These are phyloP conservation scores for Bombus superbus DNA, from an alignment of 1,140 invertebrate species.

Conservation along the genomic window DNA sequence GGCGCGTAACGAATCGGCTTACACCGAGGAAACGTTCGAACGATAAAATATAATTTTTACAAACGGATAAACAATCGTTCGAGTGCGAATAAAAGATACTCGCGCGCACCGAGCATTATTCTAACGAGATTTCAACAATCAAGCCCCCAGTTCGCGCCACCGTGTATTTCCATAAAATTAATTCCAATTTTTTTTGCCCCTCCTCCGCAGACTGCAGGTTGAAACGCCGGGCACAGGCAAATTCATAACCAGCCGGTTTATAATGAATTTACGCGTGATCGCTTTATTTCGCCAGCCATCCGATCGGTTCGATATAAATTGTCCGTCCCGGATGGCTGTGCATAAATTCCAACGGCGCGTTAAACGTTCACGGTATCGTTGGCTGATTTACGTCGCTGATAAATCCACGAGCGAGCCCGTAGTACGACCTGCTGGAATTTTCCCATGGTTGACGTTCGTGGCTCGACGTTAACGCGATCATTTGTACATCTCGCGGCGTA, in stretches of 20 bases:
- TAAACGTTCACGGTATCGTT: slow-evolving; percentile 41
- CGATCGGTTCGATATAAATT: slow-evolving; percentile 45
- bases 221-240: not conserved
- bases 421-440: not conserved
- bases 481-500: not conserved
- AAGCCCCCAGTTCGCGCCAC: too few species aligned
- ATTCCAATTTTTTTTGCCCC: not conserved
- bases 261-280: slow-evolving; percentile 47
- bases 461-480: not conserved
- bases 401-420: slow-evolving; percentile 1
- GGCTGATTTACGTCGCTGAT: slow-evolving; percentile 41
- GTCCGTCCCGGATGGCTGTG: slow-evolving; percentile 18
- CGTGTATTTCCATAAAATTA: slow-evolving; percentile 31
- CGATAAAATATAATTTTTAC: not conserved
- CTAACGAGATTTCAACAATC: slow-evolving; percentile 10
- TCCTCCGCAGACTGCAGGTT: not conserved
- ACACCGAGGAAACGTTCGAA: not conserved
- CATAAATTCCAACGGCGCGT: slow-evolving; percentile 39
- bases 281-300: slow-evolving; percentile 32
- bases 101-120: not conserved
- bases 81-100: not conserved
- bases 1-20: not conserved
- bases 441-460: not conserved
- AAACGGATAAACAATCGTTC: not conserved
- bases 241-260: slow-evolving; percentile 40